Percentiles rank a stretch among this genome's conserved stretches.
phyloP scores from a whole-genome alignment of 2,113 vertebrate species.

The Actenoides hombroni region DNA sequence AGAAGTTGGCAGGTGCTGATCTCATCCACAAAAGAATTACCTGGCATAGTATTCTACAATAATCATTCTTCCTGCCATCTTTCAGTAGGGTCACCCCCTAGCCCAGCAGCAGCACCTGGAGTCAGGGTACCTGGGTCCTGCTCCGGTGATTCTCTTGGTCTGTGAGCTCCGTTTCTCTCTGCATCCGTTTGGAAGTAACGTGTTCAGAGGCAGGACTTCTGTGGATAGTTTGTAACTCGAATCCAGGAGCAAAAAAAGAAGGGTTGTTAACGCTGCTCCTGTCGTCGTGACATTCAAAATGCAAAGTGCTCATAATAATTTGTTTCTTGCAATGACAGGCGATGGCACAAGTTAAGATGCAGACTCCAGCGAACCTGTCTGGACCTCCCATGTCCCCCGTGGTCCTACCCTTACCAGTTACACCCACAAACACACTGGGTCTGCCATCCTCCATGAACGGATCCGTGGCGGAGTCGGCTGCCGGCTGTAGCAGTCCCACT shows the following conservation, averaged over 20 bases:
- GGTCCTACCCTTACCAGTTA: conserved; percentile 78
- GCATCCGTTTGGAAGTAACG: background rate
- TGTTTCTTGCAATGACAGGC: conserved; percentile 78
- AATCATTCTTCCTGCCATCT: background rate
- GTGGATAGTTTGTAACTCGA: background rate
- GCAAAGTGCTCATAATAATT: background rate
- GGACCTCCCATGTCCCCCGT: conserved; percentile 83
- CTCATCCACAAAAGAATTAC: background rate
- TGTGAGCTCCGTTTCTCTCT: background rate
- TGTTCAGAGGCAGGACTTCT: background rate
- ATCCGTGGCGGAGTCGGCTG: conserved; percentile 79
- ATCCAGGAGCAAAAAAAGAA: background rate
- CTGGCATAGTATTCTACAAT: background rate
- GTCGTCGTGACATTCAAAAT: background rate
- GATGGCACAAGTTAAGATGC: conserved; percentile 95
- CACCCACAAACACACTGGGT: conserved; percentile 82
- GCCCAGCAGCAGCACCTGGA: background rate
- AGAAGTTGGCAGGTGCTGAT: background rate
- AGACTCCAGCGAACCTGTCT: conserved; percentile 84
- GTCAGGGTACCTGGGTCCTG: background rate
- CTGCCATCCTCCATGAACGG: conserved; percentile 88
- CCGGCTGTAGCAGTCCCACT: conserved; percentile 80
- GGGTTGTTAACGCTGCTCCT: background rate
- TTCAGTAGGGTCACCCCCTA: background rate
- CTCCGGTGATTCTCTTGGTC: background rate